Evolutionary conservation across 2,888 invertebrate species (phyloP), one percentile per base, ranked within the genome.

Genomic region (Microctonus aethiopoides): DNA sequence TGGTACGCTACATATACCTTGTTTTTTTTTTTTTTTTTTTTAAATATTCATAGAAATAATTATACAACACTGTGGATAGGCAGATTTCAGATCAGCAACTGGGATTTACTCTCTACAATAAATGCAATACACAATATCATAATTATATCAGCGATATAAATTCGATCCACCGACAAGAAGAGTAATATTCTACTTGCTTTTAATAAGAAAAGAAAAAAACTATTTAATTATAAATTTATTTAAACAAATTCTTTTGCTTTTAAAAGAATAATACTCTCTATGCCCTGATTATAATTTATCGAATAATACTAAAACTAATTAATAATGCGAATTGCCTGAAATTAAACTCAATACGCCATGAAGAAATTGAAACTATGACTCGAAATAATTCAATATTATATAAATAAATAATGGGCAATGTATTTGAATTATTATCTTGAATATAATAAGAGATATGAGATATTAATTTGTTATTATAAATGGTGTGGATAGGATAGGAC

Each of bases 1-100:
- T 60, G 62, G 32, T 56, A 59, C 32, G 29, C 66, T 65, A 59
- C 57, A 39, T 41, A 29, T 16, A 66, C 32, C 41, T 66, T 36
- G 36, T 56, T 20, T 29, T 26, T 41, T 62, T 51, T 62, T 29
- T 62, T 26, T 26, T 41, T 62, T 51, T 62, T 29, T 62, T 26
- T 26, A 16, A 10, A 62, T 26, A 16, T 46, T 46, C 16, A 46
- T 46, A 46, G 1, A 46, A 20, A 46, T 46, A 16, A 54, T 54
- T 22, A 54, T 13, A 34, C 5, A 57, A 32, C 57, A 57, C 57
- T 57, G 56, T 24, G 54, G 16, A 16, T 34, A 57, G 32, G 34
- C 57, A 57, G 24, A 54, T 54, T 3, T 24, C 3, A 5, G 4
- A 29, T 32, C 13, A 57, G 57, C 34, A 20, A 60, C 34, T 60